These are phyloP conservation scores for Zeugodacus cucurbitae DNA, from an alignment of 1,140 invertebrate genomes.

Conservation along the genomic window DNA sequence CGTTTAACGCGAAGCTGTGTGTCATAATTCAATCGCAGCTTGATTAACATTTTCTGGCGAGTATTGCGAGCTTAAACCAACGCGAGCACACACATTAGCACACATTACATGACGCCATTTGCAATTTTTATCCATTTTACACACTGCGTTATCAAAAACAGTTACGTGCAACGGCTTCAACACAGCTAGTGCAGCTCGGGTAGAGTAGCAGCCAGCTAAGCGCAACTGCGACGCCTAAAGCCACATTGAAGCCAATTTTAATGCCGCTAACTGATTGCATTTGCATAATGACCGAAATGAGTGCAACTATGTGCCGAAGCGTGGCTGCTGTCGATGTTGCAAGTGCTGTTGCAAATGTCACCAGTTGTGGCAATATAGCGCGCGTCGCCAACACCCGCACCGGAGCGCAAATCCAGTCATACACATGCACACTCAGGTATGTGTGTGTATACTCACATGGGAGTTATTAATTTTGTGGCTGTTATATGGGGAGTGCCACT, in stretches of 20 bases:
- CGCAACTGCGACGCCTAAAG: neutral
- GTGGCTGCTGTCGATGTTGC: constrained; percentile 21
- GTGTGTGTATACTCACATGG: neutral
- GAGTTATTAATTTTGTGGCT: constrained; percentile 18
- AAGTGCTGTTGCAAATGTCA: constrained; percentile 13
- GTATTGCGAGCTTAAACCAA: no score
- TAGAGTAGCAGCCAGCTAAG: constrained; percentile 72
- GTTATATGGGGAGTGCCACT: neutral
- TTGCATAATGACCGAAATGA: constrained; percentile 31
- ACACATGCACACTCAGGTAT: neutral
- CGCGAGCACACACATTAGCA: no score
- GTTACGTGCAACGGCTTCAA: constrained; percentile 68
- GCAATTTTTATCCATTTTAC: no score
- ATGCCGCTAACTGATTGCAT: constrained; percentile 25
- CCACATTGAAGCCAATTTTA: constrained; percentile 35
- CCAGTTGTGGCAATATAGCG: neutral
- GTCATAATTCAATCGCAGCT: no score
- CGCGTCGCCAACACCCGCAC: neutral
- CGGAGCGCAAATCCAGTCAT: neutral
- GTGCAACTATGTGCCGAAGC: neutral
- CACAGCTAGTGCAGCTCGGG: constrained; percentile 81
- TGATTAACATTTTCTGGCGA: no score
- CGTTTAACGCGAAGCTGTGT: no score
- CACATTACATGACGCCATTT: no score
- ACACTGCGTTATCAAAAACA: no score